Base-by-base conservation (phyloP, 2,113 vertebrate genomes). In the Ramphastos sulfuratus region DNA sequence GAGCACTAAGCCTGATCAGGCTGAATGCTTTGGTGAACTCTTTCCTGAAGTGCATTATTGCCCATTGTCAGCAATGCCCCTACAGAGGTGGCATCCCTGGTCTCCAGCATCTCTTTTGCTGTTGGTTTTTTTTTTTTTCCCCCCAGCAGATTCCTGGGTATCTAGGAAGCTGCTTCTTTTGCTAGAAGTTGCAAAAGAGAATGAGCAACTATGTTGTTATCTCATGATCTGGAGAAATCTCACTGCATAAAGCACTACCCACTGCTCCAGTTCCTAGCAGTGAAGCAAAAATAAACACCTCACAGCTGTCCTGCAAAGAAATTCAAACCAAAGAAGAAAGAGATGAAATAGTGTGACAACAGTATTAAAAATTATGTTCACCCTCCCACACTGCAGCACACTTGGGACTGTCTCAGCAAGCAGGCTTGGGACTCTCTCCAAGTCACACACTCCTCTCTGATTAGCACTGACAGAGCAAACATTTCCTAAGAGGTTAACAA, bases 191-290 rank as follows among this genome's bases (percentile, higher is more conserved):
- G 23, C 39, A 85, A 71, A 87, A 55, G 52, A 63, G 73, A 86
- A 66, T 46, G 21, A 92, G 13, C 18, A 72, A 46, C 14, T 69
- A 25, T 15, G 74, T 15, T 1, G 0, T 78, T 86, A 35, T 39
- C 61, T 81, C n/a, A 39, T 56, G 58, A 56, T 81, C 66, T 58
- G 33, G 20, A 90, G 82, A 92, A 92, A 84, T 65, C 48, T 71
- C 48, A 75, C 18, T 0, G 0, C 18, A 3, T 44, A 75, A 81
- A 82, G 39, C 4, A 4, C 37, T 80, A 64, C 39, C 0, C 2
- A 31, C 23, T 85, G 35, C 39, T 70, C n/a, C 44, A 54, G n/a
- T 63, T 89, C 75, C 65, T 87, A 74, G 71, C 2, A 2, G 4
- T 50, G 15, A 80, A 82, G 60, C 18, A 70, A 66, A 92, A 88